phyloP scores from a whole-genome alignment of 2,797 vertebrate genomes.

The Euphonia xanthogaster region DNA sequence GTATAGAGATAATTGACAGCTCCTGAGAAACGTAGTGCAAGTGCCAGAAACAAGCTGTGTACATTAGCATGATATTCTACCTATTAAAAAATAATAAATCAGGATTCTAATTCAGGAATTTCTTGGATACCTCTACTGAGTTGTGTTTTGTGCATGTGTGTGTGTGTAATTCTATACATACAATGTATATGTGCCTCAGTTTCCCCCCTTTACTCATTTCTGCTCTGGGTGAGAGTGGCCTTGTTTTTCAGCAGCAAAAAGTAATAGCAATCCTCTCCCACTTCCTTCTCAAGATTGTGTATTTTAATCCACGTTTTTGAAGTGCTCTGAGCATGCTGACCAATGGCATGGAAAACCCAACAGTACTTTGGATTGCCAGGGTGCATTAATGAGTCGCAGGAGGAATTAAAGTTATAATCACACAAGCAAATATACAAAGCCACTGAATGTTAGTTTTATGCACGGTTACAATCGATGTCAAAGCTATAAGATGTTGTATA shows the following conservation, averaged over 20 bases:
- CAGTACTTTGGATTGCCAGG: background rate
- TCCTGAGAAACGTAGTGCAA: background rate
- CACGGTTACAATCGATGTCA: slow-evolving; percentile 41
- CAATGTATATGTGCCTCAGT: accelerated
- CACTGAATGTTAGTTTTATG: slow-evolving; percentile 37
- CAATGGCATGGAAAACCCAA: background rate
- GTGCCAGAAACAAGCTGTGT: background rate
- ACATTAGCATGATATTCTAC: background rate
- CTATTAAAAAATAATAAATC: background rate
- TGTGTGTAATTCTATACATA: background rate
- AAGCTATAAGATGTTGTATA: slow-evolving; percentile 51
- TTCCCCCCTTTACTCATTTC: background rate
- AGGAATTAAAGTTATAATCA: slow-evolving; percentile 2
- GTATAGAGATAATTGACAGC: background rate
- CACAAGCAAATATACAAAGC: background rate
- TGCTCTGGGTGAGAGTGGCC: background rate
- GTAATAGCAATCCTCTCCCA: background rate
- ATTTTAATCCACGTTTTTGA: background rate
- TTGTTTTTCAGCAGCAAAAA: background rate
- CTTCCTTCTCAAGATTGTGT: background rate
- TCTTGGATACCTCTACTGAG: background rate
- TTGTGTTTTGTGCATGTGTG: background rate
- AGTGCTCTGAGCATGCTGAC: background rate
- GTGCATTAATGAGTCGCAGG: background rate
- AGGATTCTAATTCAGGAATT: background rate